phyloP scores from a whole-genome alignment of 2,113 vertebrate genomes.

The Struthio camelus region DNA sequence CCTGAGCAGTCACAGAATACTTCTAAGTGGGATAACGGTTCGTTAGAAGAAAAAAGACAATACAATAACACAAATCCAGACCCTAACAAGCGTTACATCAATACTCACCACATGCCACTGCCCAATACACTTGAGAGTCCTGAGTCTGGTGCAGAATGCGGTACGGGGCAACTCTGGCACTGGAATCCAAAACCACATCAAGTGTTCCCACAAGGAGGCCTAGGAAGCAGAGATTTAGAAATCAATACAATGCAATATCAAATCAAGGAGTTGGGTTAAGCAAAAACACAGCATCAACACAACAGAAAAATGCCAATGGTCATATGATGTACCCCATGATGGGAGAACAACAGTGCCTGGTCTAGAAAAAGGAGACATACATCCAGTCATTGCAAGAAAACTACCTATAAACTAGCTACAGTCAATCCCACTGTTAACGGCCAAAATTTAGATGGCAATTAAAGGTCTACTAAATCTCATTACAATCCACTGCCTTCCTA shows the following conservation, averaged over 20 bases:
- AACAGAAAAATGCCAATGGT: not conserved
- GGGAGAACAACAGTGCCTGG: accelerated
- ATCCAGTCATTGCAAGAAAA: not conserved
- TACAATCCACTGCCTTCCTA: not conserved
- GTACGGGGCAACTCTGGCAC: conserved; percentile 94
- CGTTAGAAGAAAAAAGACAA: not conserved
- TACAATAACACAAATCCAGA: not conserved
- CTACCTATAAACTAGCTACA: not conserved
- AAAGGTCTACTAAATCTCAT: not conserved
- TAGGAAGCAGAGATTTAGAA: conserved; percentile 52
- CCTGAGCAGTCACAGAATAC: not conserved
- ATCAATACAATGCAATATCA: not conserved
- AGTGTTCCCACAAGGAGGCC: conserved; percentile 95
- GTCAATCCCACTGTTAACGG: not conserved
- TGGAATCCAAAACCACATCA: conserved; percentile 97
- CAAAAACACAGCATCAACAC: not conserved
- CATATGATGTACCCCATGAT: not conserved
- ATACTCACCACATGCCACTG: conserved; percentile 89
- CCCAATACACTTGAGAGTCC: conserved; percentile 96
- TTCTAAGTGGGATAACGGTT: not conserved
- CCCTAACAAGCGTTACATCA: not conserved
- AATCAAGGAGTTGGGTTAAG: not conserved
- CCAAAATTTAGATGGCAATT: not conserved
- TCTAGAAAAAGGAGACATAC: not conserved
- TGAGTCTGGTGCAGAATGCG: conserved; percentile 95